phyloP scores from a whole-genome alignment of 2,797 vertebrate species.

The Pteronotus mesoamericanus region DNA sequence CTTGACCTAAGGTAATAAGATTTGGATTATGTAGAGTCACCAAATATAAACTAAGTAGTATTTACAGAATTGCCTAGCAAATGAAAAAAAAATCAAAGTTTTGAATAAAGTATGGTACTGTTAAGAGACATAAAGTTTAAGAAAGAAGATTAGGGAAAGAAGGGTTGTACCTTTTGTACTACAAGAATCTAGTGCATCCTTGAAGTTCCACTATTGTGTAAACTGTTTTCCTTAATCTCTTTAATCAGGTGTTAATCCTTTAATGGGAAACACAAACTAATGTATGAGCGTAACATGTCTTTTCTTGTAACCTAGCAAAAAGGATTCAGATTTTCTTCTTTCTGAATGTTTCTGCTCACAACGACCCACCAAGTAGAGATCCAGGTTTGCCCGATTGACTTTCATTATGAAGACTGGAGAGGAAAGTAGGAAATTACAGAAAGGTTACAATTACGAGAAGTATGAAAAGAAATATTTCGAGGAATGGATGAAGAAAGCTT shows the following conservation, averaged over 20 bases:
- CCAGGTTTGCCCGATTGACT: background rate
- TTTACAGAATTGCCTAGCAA: background rate
- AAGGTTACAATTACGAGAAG: background rate
- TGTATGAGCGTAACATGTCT: background rate
- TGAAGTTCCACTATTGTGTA: background rate
- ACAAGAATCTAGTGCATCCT: background rate
- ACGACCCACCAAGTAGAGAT: background rate
- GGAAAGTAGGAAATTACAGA: background rate
- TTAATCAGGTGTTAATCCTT: background rate
- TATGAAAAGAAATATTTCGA: background rate
- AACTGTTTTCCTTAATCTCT: background rate
- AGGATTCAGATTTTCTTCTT: background rate
- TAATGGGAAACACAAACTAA: background rate
- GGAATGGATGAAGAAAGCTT: background rate
- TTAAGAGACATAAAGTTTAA: background rate
- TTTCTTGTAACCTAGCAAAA: background rate
- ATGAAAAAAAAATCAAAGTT: background rate
- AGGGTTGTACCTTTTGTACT: background rate
- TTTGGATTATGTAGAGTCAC: background rate
- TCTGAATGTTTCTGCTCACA: background rate
- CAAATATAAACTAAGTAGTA: background rate
- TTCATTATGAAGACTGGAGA: background rate
- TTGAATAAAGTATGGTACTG: background rate
- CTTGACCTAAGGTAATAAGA: background rate
- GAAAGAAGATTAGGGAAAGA: background rate